These are phyloP conservation scores for Cygnus atratus DNA, from an alignment of 2,113 vertebrate genomes.

Conservation along the genomic window DNA sequence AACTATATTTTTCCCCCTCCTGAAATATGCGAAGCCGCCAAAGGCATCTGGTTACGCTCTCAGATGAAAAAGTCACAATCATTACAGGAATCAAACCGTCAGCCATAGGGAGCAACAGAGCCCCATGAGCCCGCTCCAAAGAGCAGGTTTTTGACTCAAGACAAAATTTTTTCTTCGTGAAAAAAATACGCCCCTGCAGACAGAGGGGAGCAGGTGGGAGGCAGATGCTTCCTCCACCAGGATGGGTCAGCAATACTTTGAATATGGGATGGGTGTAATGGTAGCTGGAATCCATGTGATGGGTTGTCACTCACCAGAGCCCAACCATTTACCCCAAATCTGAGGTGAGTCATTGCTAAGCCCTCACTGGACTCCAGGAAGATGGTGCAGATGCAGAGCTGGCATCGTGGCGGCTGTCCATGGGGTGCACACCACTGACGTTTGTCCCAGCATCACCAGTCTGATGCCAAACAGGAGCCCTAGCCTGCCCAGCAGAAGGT, in stretches of 20 bases:
- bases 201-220: neutral
- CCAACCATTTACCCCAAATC: neutral
- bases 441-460: neutral
- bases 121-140: neutral
- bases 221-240: neutral
- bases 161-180: neutral
- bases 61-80: neutral
- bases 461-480: neutral
- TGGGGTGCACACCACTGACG: neutral
- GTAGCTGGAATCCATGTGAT: neutral
- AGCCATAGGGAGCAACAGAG: neutral
- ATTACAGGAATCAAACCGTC: neutral
- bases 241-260: neutral
- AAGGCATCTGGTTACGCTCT: neutral
- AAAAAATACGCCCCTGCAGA: neutral
- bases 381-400: neutral
- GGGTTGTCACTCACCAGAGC: neutral
- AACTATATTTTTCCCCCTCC: neutral
- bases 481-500: accelerated
- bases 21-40: neutral
- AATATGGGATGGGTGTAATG: neutral
- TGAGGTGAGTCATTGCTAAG: neutral
- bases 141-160: neutral
- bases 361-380: neutral
- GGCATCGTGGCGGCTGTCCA: neutral